Percentiles rank a stretch among this genome's conserved stretches.
These are phyloP conservation scores for Euglossa dilemma DNA, from an alignment of 1,140 invertebrate genomes.

Conservation along the genomic window DNA sequence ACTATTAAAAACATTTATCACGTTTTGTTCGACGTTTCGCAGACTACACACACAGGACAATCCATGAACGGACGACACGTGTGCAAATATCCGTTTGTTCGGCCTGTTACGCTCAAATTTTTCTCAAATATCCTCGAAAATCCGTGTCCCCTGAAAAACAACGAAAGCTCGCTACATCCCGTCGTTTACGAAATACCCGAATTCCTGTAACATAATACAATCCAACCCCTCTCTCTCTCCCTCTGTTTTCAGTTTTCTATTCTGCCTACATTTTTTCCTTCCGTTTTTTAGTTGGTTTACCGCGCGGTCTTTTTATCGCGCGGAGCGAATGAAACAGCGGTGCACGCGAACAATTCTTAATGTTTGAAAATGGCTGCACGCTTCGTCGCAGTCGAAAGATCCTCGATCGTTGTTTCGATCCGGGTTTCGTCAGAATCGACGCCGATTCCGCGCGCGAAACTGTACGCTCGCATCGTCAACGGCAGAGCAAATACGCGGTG, in stretches of 20 bases:
- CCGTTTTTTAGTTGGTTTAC: too few relatives aligned
- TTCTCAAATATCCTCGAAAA: slow-evolving; percentile 21
- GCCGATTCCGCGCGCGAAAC: too few relatives aligned
- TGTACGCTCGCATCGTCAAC: neutral
- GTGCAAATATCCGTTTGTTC: slow-evolving; percentile 27
- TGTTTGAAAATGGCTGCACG: neutral
- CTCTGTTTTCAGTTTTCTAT: neutral
- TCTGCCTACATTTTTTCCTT: neutral
- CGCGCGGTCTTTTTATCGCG: too few relatives aligned
- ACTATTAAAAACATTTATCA: slow-evolving; percentile 46
- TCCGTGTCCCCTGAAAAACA: slow-evolving; percentile 8
- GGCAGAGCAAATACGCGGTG: neutral
- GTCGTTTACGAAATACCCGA: neutral
- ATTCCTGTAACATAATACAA: neutral
- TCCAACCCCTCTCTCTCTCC: neutral
- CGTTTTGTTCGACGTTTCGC: neutral
- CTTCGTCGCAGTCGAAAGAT: neutral
- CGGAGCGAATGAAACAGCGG: neutral
- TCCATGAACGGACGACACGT: neutral
- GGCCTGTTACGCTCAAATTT: slow-evolving; percentile 16
- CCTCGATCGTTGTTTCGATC: neutral
- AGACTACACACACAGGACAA: neutral
- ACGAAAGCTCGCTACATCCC: neutral
- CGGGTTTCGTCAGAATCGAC: neutral
- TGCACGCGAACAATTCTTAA: neutral